Conservation (phyloP, 2,113 vertebrate genomes). For the Genyomyrus donnyi region DNA sequence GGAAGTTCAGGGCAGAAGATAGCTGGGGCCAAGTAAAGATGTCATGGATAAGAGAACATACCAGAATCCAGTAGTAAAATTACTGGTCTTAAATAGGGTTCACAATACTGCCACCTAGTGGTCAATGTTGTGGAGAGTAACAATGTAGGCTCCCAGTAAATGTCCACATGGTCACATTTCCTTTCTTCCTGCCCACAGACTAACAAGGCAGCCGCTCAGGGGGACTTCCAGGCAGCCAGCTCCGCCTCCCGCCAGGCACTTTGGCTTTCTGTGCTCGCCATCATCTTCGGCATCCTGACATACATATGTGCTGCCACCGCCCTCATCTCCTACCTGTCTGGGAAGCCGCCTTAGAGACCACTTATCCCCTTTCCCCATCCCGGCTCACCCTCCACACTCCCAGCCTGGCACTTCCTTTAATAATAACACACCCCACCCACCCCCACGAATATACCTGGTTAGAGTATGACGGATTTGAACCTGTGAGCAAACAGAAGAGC, state of each 20-base stretch:
- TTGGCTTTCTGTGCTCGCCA: constrained; percentile 74
- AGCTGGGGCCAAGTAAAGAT: neutral
- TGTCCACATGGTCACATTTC: neutral
- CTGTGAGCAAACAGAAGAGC: neutral
- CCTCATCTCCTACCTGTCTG: constrained; percentile 76
- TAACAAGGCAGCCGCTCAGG: constrained; percentile 76
- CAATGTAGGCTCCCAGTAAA: neutral
- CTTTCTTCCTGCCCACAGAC: constrained; percentile 55
- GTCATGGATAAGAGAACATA: neutral
- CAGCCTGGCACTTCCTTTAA: neutral
- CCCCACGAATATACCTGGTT: neutral
- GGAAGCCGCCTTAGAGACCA: constrained; percentile 59
- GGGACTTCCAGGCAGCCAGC: constrained; percentile 70
- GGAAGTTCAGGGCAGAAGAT: neutral
- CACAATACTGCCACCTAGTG: neutral
- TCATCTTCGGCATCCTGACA: constrained; percentile 75
- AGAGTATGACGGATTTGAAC: neutral
- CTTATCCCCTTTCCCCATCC: neutral
- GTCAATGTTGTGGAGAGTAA: neutral
- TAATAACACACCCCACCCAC: neutral
- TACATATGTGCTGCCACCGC: constrained; percentile 73
- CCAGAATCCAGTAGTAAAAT: neutral
- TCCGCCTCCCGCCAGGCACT: constrained; percentile 72
- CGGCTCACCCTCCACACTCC: neutral
- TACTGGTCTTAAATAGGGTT: neutral